Percentiles rank a stretch among this genome's conserved stretches.
These are phyloP conservation scores for Cephus cinctus DNA, from an alignment of 1,140 invertebrate species.

Conservation along the genomic window DNA sequence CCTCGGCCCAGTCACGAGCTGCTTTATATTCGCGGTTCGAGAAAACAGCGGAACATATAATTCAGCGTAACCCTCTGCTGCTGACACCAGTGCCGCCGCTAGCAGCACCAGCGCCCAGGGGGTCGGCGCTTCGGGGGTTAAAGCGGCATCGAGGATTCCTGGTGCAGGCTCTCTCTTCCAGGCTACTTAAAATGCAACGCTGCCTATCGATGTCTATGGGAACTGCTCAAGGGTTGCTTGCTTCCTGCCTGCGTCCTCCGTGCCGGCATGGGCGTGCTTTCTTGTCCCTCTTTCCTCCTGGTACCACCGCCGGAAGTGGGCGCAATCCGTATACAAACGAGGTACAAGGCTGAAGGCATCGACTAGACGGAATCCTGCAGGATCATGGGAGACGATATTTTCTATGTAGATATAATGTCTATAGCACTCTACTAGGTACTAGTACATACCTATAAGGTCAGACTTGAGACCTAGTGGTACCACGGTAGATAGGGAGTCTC, in stretches of 20 bases:
- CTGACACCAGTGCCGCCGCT: constrained; percentile 8
- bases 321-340: constrained; percentile 18
- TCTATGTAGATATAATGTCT: too few species aligned
- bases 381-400: too few species aligned
- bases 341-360: constrained; percentile 19
- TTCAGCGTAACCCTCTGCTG: constrained; percentile 13
- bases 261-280: background rate
- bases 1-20: too few species aligned
- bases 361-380: constrained; percentile 21
- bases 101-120: background rate
- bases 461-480: too few species aligned
- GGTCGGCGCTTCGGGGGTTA: background rate
- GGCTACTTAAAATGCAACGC: constrained; percentile 17
- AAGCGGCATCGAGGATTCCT: too few species aligned
- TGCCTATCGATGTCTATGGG: constrained; percentile 10
- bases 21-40: constrained; percentile 16
- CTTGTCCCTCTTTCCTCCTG: background rate
- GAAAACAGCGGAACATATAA: constrained; percentile 10
- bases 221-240: constrained; percentile 2
- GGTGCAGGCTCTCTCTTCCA: too few species aligned
- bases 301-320: background rate
- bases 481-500: too few species aligned
- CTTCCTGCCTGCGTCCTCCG: background rate
- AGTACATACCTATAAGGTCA: too few species aligned
- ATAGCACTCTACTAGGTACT: too few species aligned